Base-by-base conservation (phyloP, 2,797 vertebrate genomes). In the Melanotaenia trifasciata region DNA sequence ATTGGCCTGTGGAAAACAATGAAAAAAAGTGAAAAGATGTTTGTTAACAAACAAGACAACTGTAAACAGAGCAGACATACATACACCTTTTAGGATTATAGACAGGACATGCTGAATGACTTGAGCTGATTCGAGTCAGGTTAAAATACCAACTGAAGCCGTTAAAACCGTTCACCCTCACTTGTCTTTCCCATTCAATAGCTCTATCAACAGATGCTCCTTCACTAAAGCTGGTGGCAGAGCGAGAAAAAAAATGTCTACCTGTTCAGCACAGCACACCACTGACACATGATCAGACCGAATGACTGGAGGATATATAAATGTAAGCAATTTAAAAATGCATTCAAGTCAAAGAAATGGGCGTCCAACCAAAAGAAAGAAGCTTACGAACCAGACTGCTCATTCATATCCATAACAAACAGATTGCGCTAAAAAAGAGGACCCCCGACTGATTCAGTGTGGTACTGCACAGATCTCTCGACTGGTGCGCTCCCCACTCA, bases 301-400 rank as follows among this genome's bases (percentile, higher is more conserved):
- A 96, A 97, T 95, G 96, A 96, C 93, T 95, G 95, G 85, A 95
- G 96, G 93, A 96, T 94, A 95, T 96, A 97, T 97, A 96, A 96
- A 92, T 95, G 96, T 95, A 96, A 97, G 97, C 96, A 97, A 98
- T 97, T 96, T 97, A 99, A 99, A 99, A 98, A 99, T 99, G 97
- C 97, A 99, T 99, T 99, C 97, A 99, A 97, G 96, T 98, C 96
- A 97, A 96, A 93, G 95, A 96, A 96, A 97, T 90, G 94, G 95
- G 95, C 92, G 95, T 95, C 93, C 96, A 97, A 95, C 90, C 84
- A 94, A 94, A 93, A 96, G 95, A 96, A 96, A 97, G 96, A 97
- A 97, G 97, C 97, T 96, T 94, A 96, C 95, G 96, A 95, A 96
- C 95, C 90, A 89, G 89, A 92, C 88, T 81, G 84, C 89, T 92